A percentile compares a stretch with the other conserved stretches of the same genome.
phyloP scores from a whole-genome alignment of 2,888 invertebrate genomes.

The Phyto melanocephala region DNA sequence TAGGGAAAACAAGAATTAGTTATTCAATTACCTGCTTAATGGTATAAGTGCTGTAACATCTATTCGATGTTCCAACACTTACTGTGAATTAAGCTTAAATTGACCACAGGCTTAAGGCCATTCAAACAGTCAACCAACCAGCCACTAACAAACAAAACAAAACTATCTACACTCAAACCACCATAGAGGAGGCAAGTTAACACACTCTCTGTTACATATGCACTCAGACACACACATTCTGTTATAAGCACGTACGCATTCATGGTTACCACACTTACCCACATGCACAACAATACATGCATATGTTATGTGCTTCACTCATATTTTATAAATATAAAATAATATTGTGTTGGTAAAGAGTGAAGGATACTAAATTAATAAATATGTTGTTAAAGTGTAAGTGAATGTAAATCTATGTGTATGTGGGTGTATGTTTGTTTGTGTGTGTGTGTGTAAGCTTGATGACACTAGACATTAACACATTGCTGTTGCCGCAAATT shows the following conservation, averaged over 20 bases:
- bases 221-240: background rate
- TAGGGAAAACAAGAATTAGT: background rate
- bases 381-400: background rate
- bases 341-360: background rate
- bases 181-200: background rate
- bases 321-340: background rate
- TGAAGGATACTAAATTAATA: constrained; percentile 1
- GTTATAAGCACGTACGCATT: background rate
- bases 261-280: background rate
- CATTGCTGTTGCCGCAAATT: constrained; percentile 54
- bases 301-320: background rate
- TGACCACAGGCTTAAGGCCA: constrained; percentile 57
- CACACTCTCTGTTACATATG: background rate
- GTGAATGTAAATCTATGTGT: background rate
- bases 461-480: constrained; percentile 48
- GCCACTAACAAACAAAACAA: constrained; percentile 34
- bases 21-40: background rate
- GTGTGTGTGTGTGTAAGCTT: constrained; percentile 10
- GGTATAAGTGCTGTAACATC: background rate
- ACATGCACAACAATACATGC: background rate
- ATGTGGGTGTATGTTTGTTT: background rate
- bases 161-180: constrained; percentile 26
- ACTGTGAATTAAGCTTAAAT: constrained; percentile 33
- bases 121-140: background rate
- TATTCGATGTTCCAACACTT: background rate